phyloP scores from a whole-genome alignment of 2,888 invertebrate species.

The Ophioninae sp. region DNA sequence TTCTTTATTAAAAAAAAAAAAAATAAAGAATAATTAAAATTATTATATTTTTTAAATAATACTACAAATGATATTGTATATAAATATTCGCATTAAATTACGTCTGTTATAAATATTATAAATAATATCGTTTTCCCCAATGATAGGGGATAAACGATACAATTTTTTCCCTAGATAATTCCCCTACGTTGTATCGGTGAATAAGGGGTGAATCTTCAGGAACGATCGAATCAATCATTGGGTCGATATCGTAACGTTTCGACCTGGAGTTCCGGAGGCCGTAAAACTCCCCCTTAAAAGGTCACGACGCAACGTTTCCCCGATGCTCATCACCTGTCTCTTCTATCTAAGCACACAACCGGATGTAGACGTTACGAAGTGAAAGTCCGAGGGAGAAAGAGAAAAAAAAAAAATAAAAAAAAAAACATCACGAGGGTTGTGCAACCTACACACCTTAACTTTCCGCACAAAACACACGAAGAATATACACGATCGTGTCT shows the following conservation, averaged over 20 bases:
- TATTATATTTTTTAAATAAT: no score
- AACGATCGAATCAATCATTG: background rate
- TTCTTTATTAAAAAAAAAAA: no score
- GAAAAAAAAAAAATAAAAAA: slow-evolving; percentile 18
- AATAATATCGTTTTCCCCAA: background rate
- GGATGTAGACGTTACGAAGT: slow-evolving; percentile 55
- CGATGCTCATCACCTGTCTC: slow-evolving; percentile 20
- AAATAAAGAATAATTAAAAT: no score
- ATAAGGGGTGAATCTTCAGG: background rate
- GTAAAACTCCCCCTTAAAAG: slow-evolving; percentile 26
- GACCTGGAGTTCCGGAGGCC: background rate
- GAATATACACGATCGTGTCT: slow-evolving; percentile 4
- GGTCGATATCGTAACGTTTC: background rate
- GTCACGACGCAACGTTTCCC: slow-evolving; percentile 10
- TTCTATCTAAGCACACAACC: slow-evolving; percentile 54
- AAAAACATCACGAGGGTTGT: slow-evolving; percentile 49
- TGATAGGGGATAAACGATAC: background rate
- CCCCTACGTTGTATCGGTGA: background rate
- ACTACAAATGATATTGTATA: no score
- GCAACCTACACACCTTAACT: slow-evolving; percentile 19
- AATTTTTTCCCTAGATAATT: background rate
- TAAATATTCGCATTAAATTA: no score
- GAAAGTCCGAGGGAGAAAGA: slow-evolving; percentile 41
- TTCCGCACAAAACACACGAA: background rate
- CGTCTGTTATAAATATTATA: no score